These are phyloP conservation scores for Podocnemis expansa DNA, from an alignment of 2,113 vertebrate genomes.

Conservation along the genomic window DNA sequence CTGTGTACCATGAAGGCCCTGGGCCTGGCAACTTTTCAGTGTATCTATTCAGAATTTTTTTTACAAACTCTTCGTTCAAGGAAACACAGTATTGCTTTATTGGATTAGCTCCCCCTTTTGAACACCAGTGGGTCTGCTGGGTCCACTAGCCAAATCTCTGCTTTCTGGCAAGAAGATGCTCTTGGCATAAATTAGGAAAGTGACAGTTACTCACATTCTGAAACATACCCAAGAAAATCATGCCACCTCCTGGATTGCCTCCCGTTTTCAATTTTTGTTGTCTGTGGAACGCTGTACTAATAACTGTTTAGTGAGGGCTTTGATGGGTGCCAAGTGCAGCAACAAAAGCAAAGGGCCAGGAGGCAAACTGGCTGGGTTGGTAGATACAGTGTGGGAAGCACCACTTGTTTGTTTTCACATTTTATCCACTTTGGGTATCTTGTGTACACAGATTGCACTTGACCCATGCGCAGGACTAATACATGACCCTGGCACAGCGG, in stretches of 20 bases:
- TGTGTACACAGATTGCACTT: not conserved
- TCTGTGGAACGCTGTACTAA: not conserved
- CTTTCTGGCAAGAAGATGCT: not conserved
- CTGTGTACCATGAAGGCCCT: not conserved
- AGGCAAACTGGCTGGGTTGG: not conserved
- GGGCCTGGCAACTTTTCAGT: not conserved
- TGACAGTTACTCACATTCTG: not conserved
- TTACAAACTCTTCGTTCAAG: not conserved
- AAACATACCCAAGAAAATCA: not conserved
- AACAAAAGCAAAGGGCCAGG: not conserved
- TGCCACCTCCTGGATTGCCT: not conserved
- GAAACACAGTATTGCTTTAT: accelerated
- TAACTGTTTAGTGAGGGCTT: not conserved
- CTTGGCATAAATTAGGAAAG: not conserved
- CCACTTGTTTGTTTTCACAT: not conserved
- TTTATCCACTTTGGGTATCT: not conserved
- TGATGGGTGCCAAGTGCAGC: not conserved
- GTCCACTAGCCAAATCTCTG: not conserved
- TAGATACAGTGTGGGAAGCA: not conserved
- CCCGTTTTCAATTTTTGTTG: not conserved
- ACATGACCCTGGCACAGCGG: not conserved
- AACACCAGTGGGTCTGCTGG: not conserved
- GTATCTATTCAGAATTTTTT: accelerated
- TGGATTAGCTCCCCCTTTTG: not conserved
- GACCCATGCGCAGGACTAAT: not conserved